Base-by-base conservation (phyloP, 2,113 vertebrate genomes). In the Brachyhypopomus gauderio region DNA sequence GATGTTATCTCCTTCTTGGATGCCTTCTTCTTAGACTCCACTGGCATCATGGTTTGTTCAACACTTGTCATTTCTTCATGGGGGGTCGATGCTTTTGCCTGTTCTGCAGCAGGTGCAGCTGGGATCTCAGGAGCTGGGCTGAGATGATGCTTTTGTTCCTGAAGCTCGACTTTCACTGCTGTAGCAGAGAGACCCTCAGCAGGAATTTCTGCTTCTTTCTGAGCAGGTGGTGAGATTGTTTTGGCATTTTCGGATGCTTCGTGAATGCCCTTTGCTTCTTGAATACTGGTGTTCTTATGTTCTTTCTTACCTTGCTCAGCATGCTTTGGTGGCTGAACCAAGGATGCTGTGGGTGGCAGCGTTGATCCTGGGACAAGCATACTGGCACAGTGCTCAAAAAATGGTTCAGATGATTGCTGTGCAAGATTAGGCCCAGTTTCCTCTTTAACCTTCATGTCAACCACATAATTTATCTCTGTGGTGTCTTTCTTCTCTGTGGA, bases 31-130 rank as follows among this genome's bases (percentile, higher is more conserved):
- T 45, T 38, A 3, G 84, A 58, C 60, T 86, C 78, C 25, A 83
- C 82, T 69, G 77, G 16, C 20, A 60, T 66, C 79, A 36, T 69
- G 73, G 84, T 86, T 87, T 89, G 82, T 27, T 81, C 34, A 0
- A 56, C 87, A 78, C 88, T 78, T 16, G 72, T 90, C 88, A 88
- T 86, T 84, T 87, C 83, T 77, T 77, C 83, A 66, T 78, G 48
- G 3, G 82, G 38, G 78, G 67, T 80, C 3, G 62, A 41, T 73
- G 85, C 62, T 23, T 77, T 82, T 25, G 34, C 60, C 63, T 87
- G 17, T 17, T 27, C 23, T 55, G 58, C 70, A 4, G 74, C 45
- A 73, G 14, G 11, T 23, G 56, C 55, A 72, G 48, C 67, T 34
- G 45, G 55, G 11, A 84, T 12, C 16, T 41, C 58, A 22, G 14